Percentiles rank a stretch among this genome's conserved stretches.
phyloP scores from a whole-genome alignment of 2,888 invertebrate species.

The Scrobipalpa costella region DNA sequence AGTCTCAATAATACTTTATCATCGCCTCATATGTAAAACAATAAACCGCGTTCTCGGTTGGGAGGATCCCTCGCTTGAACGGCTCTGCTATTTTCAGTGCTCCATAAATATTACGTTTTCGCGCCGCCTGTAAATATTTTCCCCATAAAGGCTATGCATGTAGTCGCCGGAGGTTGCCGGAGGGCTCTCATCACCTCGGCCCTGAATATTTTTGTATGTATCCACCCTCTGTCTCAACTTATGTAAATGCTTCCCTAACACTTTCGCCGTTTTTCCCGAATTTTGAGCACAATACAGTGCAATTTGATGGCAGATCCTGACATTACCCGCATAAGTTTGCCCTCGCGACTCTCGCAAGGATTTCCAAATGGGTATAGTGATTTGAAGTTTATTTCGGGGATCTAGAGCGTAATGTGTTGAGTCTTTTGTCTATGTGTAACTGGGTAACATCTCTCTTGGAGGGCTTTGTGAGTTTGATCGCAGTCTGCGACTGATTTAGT shows the following conservation, averaged over 20 bases:
- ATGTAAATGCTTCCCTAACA: conserved; percentile 78
- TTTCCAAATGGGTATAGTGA: conserved; percentile 64
- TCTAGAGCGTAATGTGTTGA: conserved; percentile 44
- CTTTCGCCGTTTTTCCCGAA: conserved; percentile 77
- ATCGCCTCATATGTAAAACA: conserved; percentile 55
- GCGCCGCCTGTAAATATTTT: conserved; percentile 72
- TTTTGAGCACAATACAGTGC: conserved; percentile 76
- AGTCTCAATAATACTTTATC: conserved; percentile 50
- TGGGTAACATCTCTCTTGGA: background rate
- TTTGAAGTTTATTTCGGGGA: conserved; percentile 61
- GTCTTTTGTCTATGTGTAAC: conserved; percentile 33
- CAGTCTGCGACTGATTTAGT: background rate
- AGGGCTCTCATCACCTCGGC: conserved; percentile 75
- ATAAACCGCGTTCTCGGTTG: conserved; percentile 54
- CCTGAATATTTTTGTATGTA: conserved; percentile 77
- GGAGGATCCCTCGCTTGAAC: conserved; percentile 49
- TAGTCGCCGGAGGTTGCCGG: conserved; percentile 58
- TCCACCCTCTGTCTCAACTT: conserved; percentile 77
- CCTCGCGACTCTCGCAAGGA: conserved; percentile 50
- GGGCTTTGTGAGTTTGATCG: background rate
- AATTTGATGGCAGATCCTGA: conserved; percentile 72
- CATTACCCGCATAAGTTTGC: conserved; percentile 65
- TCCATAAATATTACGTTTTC: conserved; percentile 72
- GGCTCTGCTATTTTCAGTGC: conserved; percentile 54
- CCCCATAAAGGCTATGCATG: conserved; percentile 71